Evolutionary conservation across 2,888 invertebrate genomes (phyloP).

Genomic region (Sturmia bella): DNA sequence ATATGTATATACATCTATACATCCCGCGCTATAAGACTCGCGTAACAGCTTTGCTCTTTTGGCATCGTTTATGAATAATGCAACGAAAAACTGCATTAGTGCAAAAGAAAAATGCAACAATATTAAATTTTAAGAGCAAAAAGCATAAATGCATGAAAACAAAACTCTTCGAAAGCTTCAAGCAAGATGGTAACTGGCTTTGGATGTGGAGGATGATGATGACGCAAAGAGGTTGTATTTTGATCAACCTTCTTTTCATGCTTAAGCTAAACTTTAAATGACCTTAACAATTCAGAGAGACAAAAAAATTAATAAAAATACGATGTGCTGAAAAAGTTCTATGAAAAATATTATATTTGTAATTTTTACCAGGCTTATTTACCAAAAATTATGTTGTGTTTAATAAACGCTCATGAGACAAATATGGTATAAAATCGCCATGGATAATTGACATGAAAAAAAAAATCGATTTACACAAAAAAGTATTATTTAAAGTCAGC

Average conservation of each 20-base stretch:
- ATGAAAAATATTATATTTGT: slow-evolving; percentile 6
- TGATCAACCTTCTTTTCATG: not conserved
- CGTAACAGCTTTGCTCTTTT: slow-evolving; percentile 65
- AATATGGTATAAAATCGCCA: too few species aligned
- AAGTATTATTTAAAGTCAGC: too few species aligned
- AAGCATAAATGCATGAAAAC: not conserved
- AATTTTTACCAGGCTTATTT: not conserved
- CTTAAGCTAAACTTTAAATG: slow-evolving; percentile 41
- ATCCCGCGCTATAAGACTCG: not conserved
- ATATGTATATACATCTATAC: not conserved
- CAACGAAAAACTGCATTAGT: slow-evolving; percentile 48
- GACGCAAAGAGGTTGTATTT: slow-evolving; percentile 47
- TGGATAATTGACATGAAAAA: too few species aligned
- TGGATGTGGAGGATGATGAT: slow-evolving; percentile 42
- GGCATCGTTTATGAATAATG: slow-evolving; percentile 67
- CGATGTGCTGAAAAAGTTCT: slow-evolving; percentile 4
- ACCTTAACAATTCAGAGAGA: slow-evolving; percentile 49
- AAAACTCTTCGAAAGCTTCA: slow-evolving; percentile 42
- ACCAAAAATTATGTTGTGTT: too few species aligned
- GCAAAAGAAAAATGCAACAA: slow-evolving; percentile 55
- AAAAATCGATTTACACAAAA: too few species aligned
- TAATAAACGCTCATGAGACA: too few species aligned
- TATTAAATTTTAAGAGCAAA: slow-evolving; percentile 23
- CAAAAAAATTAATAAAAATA: slow-evolving; percentile 36
- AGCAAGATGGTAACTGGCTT: slow-evolving; percentile 60